A percentile compares a stretch with the other conserved stretches of the same genome.
Conservation (phyloP, 2,113 vertebrate genomes). For the Arvicanthis niloticus region DNA sequence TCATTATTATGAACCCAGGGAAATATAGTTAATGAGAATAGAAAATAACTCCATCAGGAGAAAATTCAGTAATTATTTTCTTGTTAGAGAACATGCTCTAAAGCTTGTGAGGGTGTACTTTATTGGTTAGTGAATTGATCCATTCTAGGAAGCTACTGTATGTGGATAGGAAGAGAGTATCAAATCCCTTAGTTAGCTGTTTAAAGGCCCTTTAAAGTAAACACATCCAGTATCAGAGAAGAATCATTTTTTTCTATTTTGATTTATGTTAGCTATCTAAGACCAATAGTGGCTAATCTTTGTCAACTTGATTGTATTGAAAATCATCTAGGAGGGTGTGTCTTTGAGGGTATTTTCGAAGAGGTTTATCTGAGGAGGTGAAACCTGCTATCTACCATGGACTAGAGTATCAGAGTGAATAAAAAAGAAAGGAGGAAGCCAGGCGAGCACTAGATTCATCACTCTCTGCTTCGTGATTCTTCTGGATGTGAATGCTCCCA, state of each 20-base stretch:
- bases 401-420: background rate
- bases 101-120: slow-evolving; percentile 28
- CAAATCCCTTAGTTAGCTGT: background rate
- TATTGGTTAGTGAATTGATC: slow-evolving; percentile 18
- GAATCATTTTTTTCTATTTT: background rate
- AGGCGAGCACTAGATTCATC: background rate
- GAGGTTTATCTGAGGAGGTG: background rate
- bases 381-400: background rate
- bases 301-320: background rate
- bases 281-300: background rate
- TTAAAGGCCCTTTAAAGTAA: background rate
- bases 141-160: background rate
- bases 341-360: background rate
- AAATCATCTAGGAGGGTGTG: background rate
- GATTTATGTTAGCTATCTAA: background rate
- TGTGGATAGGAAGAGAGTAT: background rate
- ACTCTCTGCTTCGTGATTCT: background rate
- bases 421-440: background rate
- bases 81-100: slow-evolving; percentile 8
- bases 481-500: background rate
- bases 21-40: background rate
- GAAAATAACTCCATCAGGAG: slow-evolving; percentile 39
- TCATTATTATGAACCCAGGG: slow-evolving; percentile 4
- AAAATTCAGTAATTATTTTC: slow-evolving; percentile 47
- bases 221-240: background rate